A percentile compares a stretch with the other conserved stretches of the same genome.
Conservation (phyloP, 2,888 invertebrate species). For the Hydroisotoma schaefferi region DNA sequence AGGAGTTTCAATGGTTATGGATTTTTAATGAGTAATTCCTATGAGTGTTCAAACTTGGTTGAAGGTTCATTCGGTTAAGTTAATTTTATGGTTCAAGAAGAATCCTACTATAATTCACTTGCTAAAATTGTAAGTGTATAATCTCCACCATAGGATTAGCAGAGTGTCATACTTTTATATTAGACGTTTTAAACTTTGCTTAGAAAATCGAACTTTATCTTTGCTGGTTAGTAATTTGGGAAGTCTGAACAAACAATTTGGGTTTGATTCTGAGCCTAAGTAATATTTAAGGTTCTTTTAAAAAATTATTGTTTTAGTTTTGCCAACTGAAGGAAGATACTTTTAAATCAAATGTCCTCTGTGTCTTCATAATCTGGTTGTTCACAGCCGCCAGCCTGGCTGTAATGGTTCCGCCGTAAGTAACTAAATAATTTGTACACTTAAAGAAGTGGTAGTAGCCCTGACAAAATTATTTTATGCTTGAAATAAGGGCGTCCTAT, state of each 20-base stretch:
- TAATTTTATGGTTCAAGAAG: too few relatives aligned
- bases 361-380: conserved; percentile 86
- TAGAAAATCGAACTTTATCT: neutral
- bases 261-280: neutral
- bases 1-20: too few relatives aligned
- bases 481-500: too few relatives aligned
- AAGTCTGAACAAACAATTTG: neutral
- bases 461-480: too few relatives aligned
- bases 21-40: too few relatives aligned
- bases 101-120: too few relatives aligned
- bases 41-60: too few relatives aligned
- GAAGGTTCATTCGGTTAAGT: too few relatives aligned
- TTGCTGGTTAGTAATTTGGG: too few relatives aligned
- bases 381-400: conserved; percentile 77
- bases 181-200: neutral
- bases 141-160: too few relatives aligned
- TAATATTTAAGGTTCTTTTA: conserved; percentile 26
- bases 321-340: conserved; percentile 82
- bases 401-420: conserved; percentile 69
- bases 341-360: conserved; percentile 91
- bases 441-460: too few relatives aligned
- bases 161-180: neutral
- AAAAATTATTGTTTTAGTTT: conserved; percentile 58
- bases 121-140: too few relatives aligned
- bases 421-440: conserved; percentile 3